Percentiles rank a stretch among this genome's conserved stretches.
Evolutionary conservation across 2,797 vertebrate genomes (phyloP).

Genomic region (Spinus olivaceus): DNA sequence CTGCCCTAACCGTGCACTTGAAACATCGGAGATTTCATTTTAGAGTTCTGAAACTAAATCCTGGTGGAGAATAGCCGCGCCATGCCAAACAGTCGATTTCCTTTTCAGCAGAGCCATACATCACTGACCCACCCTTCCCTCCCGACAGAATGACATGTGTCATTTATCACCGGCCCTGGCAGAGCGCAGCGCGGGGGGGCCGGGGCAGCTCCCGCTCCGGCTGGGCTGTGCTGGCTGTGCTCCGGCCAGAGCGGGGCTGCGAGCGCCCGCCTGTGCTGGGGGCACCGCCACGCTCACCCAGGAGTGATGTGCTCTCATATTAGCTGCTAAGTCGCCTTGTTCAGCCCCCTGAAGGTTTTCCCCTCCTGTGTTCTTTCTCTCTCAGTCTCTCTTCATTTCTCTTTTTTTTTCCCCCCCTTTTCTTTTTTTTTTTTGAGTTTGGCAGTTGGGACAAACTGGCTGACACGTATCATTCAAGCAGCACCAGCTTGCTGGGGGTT

Average conservation of each 20-base stretch:
- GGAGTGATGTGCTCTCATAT: neutral
- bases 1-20: conserved; percentile 73
- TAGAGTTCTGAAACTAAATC: conserved; percentile 95
- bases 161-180: conserved; percentile 97
- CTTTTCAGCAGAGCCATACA: conserved; percentile 95
- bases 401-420: fast-evolving
- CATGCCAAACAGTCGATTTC: conserved; percentile 99
- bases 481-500: conserved; percentile 81
- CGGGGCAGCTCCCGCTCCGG: conserved; percentile 16
- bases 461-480: conserved; percentile 93
- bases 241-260: neutral
- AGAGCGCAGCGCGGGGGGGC: conserved; percentile 78
- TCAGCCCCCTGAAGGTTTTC: neutral
- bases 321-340: neutral
- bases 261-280: neutral
- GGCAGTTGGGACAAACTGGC: conserved; percentile 36
- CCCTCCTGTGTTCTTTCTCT: neutral
- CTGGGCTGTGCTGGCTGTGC: neutral
- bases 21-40: conserved; percentile 80
- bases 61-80: conserved; percentile 88
- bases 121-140: conserved; percentile 97
- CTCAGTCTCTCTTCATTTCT: neutral
- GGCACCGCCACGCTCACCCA: conserved; percentile 21
- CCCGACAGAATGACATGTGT: conserved; percentile 98
- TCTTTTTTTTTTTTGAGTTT: neutral